These are phyloP conservation scores for Cervus canadensis DNA, from an alignment of 2,113 vertebrate genomes.

Conservation along the genomic window DNA sequence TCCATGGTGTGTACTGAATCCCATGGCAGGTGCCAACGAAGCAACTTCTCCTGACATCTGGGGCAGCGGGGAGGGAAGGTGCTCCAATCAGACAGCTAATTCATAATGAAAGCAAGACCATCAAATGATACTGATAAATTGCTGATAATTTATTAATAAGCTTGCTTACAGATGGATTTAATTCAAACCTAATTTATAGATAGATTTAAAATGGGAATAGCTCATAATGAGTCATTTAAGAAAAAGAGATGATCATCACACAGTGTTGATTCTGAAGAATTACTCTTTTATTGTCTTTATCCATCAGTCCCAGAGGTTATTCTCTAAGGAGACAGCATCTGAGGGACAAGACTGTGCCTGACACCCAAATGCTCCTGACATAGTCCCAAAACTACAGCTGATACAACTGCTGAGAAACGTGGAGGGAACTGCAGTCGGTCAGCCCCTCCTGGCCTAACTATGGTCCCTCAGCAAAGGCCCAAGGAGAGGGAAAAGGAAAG, in stretches of 20 bases:
- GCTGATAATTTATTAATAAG: background rate
- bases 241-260: conserved; percentile 40
- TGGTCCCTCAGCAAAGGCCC: conserved; percentile 57
- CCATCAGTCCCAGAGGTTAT: conserved; percentile 76
- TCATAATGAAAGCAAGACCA: background rate
- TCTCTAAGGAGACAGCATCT: conserved; percentile 68
- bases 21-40: conserved; percentile 34
- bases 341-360: conserved; percentile 65
- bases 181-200: conserved; percentile 47
- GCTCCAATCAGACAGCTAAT: conserved; percentile 45
- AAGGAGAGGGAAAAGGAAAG: conserved; percentile 18
- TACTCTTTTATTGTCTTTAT: conserved; percentile 41
- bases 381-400: conserved; percentile 72
- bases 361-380: conserved; percentile 70
- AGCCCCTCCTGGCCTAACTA: conserved; percentile 73
- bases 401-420: conserved; percentile 62
- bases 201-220: conserved; percentile 49
- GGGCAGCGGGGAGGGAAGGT: background rate
- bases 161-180: background rate
- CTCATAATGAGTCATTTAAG: background rate
- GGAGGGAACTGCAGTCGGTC: conserved; percentile 57
- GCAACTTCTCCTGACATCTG: conserved; percentile 51
- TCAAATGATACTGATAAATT: background rate
- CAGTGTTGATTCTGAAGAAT: conserved; percentile 15
- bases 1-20: conserved; percentile 5